These are phyloP conservation scores for Temnothorax longispinosus DNA, from an alignment of 1,140 invertebrate species.

Conservation along the genomic window DNA sequence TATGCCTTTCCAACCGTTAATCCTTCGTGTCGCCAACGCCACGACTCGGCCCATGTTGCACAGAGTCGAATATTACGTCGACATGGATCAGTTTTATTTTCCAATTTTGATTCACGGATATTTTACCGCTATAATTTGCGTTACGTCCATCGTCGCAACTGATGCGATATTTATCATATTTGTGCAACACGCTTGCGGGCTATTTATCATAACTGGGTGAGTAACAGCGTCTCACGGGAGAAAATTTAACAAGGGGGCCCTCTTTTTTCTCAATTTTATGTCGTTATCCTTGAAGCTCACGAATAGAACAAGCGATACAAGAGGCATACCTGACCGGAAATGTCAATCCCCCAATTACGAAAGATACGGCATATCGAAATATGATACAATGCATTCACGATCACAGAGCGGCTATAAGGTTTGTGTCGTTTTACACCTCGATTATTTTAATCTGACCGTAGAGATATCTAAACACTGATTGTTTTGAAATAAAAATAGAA, in stretches of 20 bases:
- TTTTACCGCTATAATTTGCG: slow-evolving; percentile 25
- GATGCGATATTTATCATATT: slow-evolving; percentile 48
- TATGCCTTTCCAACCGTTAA: slow-evolving; percentile 27
- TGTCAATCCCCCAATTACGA: neutral
- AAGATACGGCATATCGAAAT: slow-evolving; percentile 50
- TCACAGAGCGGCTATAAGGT: slow-evolving; percentile 45
- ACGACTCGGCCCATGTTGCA: slow-evolving; percentile 42
- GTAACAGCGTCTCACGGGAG: neutral
- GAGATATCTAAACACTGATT: neutral
- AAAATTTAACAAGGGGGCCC: neutral
- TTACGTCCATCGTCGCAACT: slow-evolving; percentile 25
- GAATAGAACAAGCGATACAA: slow-evolving; percentile 31
- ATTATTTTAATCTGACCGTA: neutral
- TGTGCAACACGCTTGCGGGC: slow-evolving; percentile 48
- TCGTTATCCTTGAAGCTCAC: slow-evolving; percentile 10
- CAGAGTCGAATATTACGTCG: slow-evolving; percentile 54
- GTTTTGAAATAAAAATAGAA: neutral
- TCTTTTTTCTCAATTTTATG: neutral
- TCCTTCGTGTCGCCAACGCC: slow-evolving; percentile 17
- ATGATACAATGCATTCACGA: slow-evolving; percentile 28
- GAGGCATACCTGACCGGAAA: neutral
- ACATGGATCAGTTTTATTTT: slow-evolving; percentile 45
- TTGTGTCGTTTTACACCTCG: neutral
- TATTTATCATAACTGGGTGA: slow-evolving; percentile 47
- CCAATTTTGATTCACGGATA: slow-evolving; percentile 54